Evolutionary conservation across 2,797 vertebrate species (phyloP).

Genomic region (Myotis planiceps): DNA sequence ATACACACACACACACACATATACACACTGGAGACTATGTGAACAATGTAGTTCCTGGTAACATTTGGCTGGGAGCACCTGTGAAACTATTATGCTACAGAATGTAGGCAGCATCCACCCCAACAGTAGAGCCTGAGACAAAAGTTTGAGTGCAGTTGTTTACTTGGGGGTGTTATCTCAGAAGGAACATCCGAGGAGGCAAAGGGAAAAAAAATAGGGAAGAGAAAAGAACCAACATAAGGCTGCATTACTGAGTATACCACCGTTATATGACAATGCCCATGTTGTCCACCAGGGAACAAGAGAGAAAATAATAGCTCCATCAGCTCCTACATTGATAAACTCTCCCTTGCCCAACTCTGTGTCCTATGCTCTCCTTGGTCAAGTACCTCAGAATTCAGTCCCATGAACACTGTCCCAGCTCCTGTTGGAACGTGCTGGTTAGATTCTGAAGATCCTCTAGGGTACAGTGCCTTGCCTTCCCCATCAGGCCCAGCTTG

Average conservation of each 20-base stretch:
- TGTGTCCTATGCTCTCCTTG: background rate
- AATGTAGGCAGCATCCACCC: background rate
- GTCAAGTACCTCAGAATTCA: background rate
- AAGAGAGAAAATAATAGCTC: background rate
- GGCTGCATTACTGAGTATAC: background rate
- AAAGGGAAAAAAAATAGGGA: background rate
- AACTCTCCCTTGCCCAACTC: background rate
- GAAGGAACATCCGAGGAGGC: background rate
- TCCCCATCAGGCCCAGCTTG: background rate
- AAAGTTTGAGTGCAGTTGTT: background rate
- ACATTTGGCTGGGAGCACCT: background rate
- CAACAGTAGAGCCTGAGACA: background rate
- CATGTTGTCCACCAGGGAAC: background rate
- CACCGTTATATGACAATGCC: background rate
- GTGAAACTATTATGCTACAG: background rate
- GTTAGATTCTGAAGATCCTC: background rate
- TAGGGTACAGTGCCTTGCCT: background rate
- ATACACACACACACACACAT: background rate
- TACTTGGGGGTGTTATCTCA: background rate
- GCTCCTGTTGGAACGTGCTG: no score
- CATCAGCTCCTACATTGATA: background rate
- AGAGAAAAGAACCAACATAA: background rate
- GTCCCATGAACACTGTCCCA: background rate
- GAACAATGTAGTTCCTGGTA: background rate
- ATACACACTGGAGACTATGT: background rate